These are phyloP conservation scores for Osmoderma eremita DNA, from an alignment of 2,888 invertebrate species.

Conservation along the genomic window DNA sequence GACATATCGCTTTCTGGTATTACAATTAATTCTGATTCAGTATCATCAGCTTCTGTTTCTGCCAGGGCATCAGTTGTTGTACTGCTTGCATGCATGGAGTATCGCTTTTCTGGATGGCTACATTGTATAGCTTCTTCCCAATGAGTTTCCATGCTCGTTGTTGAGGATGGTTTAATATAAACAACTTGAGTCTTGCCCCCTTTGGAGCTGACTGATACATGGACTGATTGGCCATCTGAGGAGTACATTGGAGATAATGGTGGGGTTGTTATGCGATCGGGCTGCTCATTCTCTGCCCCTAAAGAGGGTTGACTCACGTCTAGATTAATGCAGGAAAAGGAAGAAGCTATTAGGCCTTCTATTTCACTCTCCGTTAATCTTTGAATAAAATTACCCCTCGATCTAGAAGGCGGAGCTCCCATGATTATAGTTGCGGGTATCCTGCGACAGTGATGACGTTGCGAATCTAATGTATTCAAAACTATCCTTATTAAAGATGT, in stretches of 20 bases:
- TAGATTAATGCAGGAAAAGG: slow-evolving; percentile 54
- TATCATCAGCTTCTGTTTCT: slow-evolving; percentile 80
- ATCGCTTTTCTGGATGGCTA: slow-evolving; percentile 56
- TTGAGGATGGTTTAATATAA: slow-evolving; percentile 61
- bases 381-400: slow-evolving; percentile 67
- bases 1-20: slow-evolving; percentile 91
- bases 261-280: slow-evolving; percentile 66
- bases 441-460: slow-evolving; percentile 90
- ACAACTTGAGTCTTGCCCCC: slow-evolving; percentile 61
- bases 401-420: slow-evolving; percentile 74
- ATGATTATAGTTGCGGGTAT: slow-evolving; percentile 83
- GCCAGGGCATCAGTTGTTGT: slow-evolving; percentile 45
- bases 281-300: slow-evolving; percentile 73
- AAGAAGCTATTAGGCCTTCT: no score
- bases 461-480: slow-evolving; percentile 89
- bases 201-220: slow-evolving; percentile 62
- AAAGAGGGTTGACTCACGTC: slow-evolving; percentile 82
- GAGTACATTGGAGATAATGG: slow-evolving; percentile 72
- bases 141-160: slow-evolving; percentile 72
- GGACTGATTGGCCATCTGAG: slow-evolving; percentile 66
- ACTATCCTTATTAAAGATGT: slow-evolving; percentile 88
- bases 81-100: slow-evolving; percentile 49
- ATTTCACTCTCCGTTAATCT: no score
- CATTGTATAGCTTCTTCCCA: slow-evolving; percentile 74
- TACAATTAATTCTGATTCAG: slow-evolving; percentile 88